Conservation (phyloP, 1,140 invertebrate species). For the Heliconius congener region DNA sequence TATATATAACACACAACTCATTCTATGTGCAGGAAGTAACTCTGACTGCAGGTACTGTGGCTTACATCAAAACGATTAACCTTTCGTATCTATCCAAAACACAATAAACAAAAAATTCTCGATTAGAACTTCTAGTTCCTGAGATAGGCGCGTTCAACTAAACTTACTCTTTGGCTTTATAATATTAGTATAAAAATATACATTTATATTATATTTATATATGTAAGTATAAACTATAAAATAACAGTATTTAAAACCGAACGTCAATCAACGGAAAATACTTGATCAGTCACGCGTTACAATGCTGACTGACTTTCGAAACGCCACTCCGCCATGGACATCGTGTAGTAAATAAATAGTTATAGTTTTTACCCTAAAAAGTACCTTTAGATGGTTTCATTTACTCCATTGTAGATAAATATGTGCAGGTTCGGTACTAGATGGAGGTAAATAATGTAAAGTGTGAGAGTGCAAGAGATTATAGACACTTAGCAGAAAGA, state of each 20-base stretch:
- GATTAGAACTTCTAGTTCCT: no score
- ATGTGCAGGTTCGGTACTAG: not conserved
- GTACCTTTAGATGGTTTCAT: not conserved
- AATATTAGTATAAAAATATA: not conserved
- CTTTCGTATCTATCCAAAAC: no score
- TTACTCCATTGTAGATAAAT: not conserved
- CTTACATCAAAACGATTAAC: no score
- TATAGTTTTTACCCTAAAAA: not conserved
- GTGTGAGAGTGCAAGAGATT: no score
- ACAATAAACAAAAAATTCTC: no score
- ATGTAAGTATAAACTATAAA: not conserved
- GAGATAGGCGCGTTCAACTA: no score
- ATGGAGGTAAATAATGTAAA: not conserved
- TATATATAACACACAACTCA: no score
- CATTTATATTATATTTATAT: not conserved
- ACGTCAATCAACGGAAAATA: constrained; percentile 1
- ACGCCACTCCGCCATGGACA: not conserved
- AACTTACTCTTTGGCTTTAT: not conserved
- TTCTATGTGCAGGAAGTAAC: no score
- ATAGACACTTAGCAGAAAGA: no score
- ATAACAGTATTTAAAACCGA: constrained; percentile 5
- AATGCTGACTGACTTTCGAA: constrained; percentile 1
- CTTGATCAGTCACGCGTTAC: constrained; percentile 2
- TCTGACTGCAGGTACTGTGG: no score
- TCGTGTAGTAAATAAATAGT: not conserved